These are phyloP conservation scores for Prorops nasuta DNA, from an alignment of 1,140 invertebrate species.

Conservation along the genomic window DNA sequence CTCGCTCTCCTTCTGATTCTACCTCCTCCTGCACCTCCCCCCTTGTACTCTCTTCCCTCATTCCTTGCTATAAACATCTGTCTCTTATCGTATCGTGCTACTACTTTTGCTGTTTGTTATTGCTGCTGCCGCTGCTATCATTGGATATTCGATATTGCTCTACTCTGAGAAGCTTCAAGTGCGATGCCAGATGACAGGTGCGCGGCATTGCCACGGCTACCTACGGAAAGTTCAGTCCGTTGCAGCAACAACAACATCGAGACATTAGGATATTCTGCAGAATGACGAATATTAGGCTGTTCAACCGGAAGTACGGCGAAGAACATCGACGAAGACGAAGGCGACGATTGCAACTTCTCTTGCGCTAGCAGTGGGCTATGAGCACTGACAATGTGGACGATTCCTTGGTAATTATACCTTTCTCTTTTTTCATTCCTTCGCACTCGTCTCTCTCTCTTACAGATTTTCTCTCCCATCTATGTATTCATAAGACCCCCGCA, in stretches of 20 bases:
- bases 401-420: constrained; percentile 53
- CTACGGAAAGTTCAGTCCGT: constrained; percentile 12
- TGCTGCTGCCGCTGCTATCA: neutral
- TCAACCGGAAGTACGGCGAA: constrained; percentile 38
- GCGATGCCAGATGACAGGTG: constrained; percentile 40
- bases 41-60: neutral
- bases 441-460: neutral
- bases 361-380: constrained; percentile 49
- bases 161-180: neutral
- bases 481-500: no score
- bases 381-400: constrained; percentile 57
- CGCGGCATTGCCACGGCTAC: constrained; percentile 10
- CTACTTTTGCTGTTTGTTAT: constrained; percentile 2
- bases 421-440: constrained; percentile 16
- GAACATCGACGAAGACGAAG: constrained; percentile 31
- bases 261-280: constrained; percentile 12
- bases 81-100: neutral
- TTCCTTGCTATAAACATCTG: neutral
- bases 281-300: constrained; percentile 27
- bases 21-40: neutral
- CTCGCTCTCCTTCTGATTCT: constrained; percentile 5
- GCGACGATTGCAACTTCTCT: constrained; percentile 33
- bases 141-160: neutral
- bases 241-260: constrained; percentile 5
- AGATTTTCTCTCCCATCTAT: no score